Evolutionary conservation across 2,888 invertebrate genomes (phyloP).

Genomic region (Stegana nigrithorax): DNA sequence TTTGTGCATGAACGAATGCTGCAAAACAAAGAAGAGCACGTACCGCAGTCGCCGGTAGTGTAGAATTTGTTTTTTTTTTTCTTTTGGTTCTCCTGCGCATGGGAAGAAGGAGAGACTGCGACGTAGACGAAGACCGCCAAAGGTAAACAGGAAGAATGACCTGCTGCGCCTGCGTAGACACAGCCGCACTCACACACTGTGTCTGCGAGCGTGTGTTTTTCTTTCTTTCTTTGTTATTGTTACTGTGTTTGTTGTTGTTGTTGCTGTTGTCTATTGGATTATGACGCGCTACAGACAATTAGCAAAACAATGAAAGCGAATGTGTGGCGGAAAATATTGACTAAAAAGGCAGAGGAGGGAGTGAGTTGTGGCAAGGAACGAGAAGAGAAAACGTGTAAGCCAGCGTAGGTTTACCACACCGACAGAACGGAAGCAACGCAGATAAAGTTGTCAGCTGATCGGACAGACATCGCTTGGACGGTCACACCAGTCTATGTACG

Average conservation of each 20-base stretch:
- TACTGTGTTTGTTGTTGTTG: conserved; percentile 24
- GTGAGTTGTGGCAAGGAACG: neutral
- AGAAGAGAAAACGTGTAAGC: neutral
- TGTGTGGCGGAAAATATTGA: too few relatives aligned
- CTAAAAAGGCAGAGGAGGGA: conserved; percentile 24
- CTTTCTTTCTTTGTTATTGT: too few relatives aligned
- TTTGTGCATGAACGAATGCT: conserved; percentile 55
- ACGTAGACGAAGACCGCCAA: neutral
- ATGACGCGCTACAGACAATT: conserved; percentile 56
- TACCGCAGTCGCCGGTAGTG: conserved; percentile 6
- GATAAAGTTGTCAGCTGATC: conserved; percentile 63
- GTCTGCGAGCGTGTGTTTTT: neutral
- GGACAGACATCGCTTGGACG: conserved; percentile 13
- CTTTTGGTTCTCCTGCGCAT: neutral
- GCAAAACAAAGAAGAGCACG: conserved; percentile 23
- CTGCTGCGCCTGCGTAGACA: conserved; percentile 41
- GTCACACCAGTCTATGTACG: neutral
- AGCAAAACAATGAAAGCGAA: conserved; percentile 63
- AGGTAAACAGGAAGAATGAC: conserved; percentile 62
- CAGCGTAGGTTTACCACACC: conserved; percentile 24
- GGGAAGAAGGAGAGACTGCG: conserved; percentile 11
- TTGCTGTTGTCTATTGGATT: conserved; percentile 38
- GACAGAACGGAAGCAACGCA: conserved; percentile 37
- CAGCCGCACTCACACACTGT: conserved; percentile 2
- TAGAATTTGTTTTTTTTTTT: neutral